Conservation (phyloP, 2,797 vertebrate genomes). For the Sphenopsis melanotis region DNA sequence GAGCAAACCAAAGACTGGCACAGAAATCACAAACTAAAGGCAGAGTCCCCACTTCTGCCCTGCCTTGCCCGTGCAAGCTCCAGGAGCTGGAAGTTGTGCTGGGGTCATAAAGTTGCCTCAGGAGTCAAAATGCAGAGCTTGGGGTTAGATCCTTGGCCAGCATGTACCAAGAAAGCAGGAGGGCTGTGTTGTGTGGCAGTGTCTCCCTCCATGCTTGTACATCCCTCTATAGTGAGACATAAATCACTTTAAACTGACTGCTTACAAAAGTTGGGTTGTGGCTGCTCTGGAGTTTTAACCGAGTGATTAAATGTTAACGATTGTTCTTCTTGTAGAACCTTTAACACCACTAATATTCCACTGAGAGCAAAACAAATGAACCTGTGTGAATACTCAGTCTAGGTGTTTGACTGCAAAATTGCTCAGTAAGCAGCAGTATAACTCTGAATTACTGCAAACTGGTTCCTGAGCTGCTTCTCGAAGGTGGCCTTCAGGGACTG, state of each 20-base stretch:
- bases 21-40: not conserved
- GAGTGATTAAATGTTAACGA: not conserved
- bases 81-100: not conserved
- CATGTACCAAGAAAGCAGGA: not conserved
- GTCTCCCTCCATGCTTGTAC: not conserved
- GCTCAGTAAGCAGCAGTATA: not conserved
- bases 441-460: not conserved
- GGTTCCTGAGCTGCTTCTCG: not conserved
- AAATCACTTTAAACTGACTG: not conserved
- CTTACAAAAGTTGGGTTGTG: not conserved
- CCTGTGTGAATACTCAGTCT: not conserved
- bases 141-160: not conserved
- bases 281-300: not conserved
- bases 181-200: not conserved
- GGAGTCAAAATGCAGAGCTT: not conserved
- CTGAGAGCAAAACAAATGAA: not conserved
- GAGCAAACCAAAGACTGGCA: not conserved
- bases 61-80: not conserved
- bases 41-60: not conserved
- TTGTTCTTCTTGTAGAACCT: not conserved
- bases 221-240: not conserved
- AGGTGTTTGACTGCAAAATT: not conserved
- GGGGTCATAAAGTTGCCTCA: not conserved
- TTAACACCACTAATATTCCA: constrained; percentile 20
- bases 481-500: not conserved